Conservation (phyloP, 2,797 vertebrate genomes). For the Rhinichthys osculus region DNA sequence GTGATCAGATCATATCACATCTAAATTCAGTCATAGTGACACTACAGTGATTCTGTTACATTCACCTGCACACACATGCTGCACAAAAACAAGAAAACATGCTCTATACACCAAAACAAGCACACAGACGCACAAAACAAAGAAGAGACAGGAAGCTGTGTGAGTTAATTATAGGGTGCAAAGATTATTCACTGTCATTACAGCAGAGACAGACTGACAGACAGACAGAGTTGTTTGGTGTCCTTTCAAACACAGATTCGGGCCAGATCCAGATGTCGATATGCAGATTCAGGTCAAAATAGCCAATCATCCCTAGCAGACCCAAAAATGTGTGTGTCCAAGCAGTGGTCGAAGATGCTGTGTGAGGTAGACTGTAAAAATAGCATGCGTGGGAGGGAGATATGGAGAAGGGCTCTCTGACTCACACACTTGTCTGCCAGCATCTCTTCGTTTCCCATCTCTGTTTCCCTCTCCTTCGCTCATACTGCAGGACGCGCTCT, state of each 20-base stretch:
- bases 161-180: constrained; percentile 45
- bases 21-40: constrained; percentile 31
- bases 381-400: constrained; percentile 61
- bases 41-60: background rate
- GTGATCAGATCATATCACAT: constrained; percentile 7
- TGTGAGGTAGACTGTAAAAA: constrained; percentile 60
- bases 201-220: constrained; percentile 15
- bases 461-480: constrained; percentile 14
- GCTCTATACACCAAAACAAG: constrained; percentile 22
- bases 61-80: background rate
- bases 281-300: constrained; percentile 11
- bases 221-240: constrained; percentile 6
- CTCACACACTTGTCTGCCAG: constrained; percentile 53
- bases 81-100: background rate
- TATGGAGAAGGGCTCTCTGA: constrained; percentile 61
- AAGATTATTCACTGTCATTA: constrained; percentile 51
- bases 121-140: background rate
- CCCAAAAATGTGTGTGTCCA: constrained; percentile 17
- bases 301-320: background rate
- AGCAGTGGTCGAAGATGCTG: constrained; percentile 50
- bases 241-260: constrained; percentile 19
- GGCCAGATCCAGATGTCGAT: constrained; percentile 13
- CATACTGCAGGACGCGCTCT: constrained; percentile 15
- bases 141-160: constrained; percentile 36
- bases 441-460: constrained; percentile 36